Conservation (phyloP, 2,113 vertebrate species). For the Scatophagus argus region DNA sequence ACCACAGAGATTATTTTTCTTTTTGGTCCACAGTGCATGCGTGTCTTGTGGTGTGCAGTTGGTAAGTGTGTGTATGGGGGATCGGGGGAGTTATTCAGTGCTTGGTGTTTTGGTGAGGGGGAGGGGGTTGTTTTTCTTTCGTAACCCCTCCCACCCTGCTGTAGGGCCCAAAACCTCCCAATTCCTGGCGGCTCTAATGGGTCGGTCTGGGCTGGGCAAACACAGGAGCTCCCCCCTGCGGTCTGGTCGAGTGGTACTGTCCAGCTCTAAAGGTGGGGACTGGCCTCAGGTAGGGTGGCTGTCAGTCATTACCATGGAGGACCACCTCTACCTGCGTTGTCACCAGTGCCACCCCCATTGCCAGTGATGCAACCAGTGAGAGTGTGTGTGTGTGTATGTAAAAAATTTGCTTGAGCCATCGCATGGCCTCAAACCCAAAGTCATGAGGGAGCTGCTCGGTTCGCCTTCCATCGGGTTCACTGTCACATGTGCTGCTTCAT, state of each 20-base stretch:
- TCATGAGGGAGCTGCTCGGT: slow-evolving; percentile 37
- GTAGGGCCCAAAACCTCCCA: slow-evolving; percentile 80
- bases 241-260: slow-evolving; percentile 77
- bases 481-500: slow-evolving; percentile 56
- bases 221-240: slow-evolving; percentile 80
- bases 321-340: slow-evolving; percentile 76
- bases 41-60: slow-evolving; percentile 33
- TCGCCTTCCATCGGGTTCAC: slow-evolving; percentile 48
- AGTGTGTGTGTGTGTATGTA: slow-evolving; percentile 41
- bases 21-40: slow-evolving; percentile 56
- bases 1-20: slow-evolving; percentile 25
- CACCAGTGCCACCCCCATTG: slow-evolving; percentile 65
- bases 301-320: slow-evolving; percentile 81
- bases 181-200: slow-evolving; percentile 83
- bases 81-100: slow-evolving; percentile 50
- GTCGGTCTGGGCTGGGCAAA: slow-evolving; percentile 81
- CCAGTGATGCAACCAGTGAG: slow-evolving; percentile 51
- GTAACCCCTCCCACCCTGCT: slow-evolving; percentile 75
- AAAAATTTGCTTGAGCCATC: slow-evolving; percentile 60
- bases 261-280: slow-evolving; percentile 83
- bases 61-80: slow-evolving; percentile 38
- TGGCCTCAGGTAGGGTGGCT: slow-evolving; percentile 83
- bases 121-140: slow-evolving; percentile 62
- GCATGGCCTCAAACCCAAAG: slow-evolving; percentile 54
- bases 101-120: slow-evolving; percentile 58